Evolutionary conservation across 2,888 invertebrate genomes (phyloP).

Genomic region (Autographa gamma): DNA sequence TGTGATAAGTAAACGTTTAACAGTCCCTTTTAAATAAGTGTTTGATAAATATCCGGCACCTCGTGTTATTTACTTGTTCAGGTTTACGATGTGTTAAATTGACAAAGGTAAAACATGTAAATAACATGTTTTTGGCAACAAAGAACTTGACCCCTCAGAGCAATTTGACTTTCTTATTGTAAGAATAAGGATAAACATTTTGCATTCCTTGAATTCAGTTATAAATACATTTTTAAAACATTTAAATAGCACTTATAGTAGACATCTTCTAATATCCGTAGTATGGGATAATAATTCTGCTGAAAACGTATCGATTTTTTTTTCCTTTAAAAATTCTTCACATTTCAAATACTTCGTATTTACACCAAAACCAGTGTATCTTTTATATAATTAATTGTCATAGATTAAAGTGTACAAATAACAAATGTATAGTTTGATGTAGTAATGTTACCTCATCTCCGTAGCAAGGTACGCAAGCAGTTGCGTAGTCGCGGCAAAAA

Average conservation of each 20-base stretch:
- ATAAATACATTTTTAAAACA: too few species aligned
- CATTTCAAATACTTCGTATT: neutral
- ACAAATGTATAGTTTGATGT: slow-evolving; percentile 12
- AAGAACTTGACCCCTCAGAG: slow-evolving; percentile 10
- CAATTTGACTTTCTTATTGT: neutral
- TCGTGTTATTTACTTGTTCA: slow-evolving; percentile 33
- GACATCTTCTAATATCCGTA: too few species aligned
- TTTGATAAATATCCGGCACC: slow-evolving; percentile 42
- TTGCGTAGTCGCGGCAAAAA: slow-evolving; percentile 59
- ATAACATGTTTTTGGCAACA: slow-evolving; percentile 25
- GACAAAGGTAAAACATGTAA: slow-evolving; percentile 24
- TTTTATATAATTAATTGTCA: neutral
- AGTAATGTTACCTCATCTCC: slow-evolving; percentile 41
- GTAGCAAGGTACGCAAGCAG: slow-evolving; percentile 33
- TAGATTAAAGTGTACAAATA: slow-evolving; percentile 14
- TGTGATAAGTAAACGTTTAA: slow-evolving; percentile 45
- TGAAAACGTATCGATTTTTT: too few species aligned
- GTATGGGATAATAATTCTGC: too few species aligned
- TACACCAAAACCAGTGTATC: neutral
- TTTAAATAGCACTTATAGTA: too few species aligned
- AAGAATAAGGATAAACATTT: neutral
- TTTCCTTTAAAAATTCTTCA: too few species aligned
- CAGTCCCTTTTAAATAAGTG: slow-evolving; percentile 42
- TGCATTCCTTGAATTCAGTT: too few species aligned
- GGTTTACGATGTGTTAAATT: slow-evolving; percentile 41